Percentiles rank a stretch among this genome's conserved stretches.
Evolutionary conservation across 2,888 invertebrate genomes (phyloP).

Genomic region (Hesperia comma): DNA sequence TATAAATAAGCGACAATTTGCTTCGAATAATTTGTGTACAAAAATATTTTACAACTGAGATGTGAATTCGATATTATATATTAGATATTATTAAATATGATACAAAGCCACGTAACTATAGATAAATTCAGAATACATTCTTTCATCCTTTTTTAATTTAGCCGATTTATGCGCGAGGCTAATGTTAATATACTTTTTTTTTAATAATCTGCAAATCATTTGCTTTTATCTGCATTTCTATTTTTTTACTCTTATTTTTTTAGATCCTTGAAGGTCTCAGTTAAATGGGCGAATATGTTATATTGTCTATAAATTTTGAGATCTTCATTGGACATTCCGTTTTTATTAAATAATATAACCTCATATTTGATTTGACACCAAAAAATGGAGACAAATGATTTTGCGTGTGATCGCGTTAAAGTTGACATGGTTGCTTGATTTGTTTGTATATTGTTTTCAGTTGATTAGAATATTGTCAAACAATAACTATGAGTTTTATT

Average conservation of each 20-base stretch:
- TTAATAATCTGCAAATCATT: slow-evolving; percentile 6
- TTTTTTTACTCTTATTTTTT: slow-evolving; percentile 46
- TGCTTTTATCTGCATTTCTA: slow-evolving; percentile 37
- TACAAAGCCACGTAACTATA: background rate
- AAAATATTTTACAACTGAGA: background rate
- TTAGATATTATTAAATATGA: background rate
- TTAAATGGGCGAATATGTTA: slow-evolving; percentile 28
- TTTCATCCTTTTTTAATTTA: background rate
- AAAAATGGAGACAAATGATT: slow-evolving; percentile 25
- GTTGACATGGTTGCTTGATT: slow-evolving; percentile 51
- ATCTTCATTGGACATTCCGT: slow-evolving; percentile 62
- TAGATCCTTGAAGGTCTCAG: slow-evolving; percentile 51
- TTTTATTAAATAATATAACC: slow-evolving; percentile 42
- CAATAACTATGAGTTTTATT: slow-evolving; percentile 42
- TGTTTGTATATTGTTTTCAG: slow-evolving; percentile 56
- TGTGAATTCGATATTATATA: background rate
- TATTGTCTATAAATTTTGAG: slow-evolving; percentile 39
- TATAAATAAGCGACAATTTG: background rate
- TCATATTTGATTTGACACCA: slow-evolving; percentile 14
- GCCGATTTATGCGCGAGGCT: background rate
- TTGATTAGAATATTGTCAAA: slow-evolving; percentile 55
- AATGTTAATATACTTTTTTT: background rate
- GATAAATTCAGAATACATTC: background rate
- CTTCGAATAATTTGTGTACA: slow-evolving; percentile 9
- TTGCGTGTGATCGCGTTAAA: slow-evolving; percentile 37